Conservation (phyloP, 2,797 vertebrate genomes). For the Thunnus albacares region DNA sequence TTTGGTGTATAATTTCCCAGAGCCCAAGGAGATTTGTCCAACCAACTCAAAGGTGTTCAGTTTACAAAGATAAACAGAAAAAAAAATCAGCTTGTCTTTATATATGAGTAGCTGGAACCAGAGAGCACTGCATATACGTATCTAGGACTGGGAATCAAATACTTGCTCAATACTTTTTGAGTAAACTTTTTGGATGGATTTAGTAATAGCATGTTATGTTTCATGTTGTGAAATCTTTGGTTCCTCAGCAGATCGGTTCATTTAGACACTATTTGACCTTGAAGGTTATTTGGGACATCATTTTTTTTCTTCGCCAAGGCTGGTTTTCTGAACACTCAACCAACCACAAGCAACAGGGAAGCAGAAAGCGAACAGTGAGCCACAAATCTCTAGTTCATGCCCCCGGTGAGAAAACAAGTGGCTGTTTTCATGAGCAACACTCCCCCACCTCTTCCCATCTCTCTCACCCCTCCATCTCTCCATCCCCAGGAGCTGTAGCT, state of each 20-base stretch:
- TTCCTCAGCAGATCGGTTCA: constrained; percentile 1
- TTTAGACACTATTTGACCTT: background rate
- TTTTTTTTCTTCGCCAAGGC: background rate
- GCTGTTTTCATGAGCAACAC: constrained; percentile 67
- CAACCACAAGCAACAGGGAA: constrained; percentile 23
- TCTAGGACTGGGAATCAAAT: background rate
- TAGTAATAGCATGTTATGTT: background rate
- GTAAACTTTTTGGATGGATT: background rate
- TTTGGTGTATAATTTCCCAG: background rate
- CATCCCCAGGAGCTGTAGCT: constrained; percentile 65
- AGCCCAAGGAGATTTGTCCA: background rate
- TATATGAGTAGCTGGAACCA: too few species aligned
- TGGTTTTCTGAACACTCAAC: constrained; percentile 39
- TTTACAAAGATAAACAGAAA: background rate
- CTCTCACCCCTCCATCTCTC: constrained; percentile 44
- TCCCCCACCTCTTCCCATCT: constrained; percentile 45
- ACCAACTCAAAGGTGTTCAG: background rate
- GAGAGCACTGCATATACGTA: too few species aligned
- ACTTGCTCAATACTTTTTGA: too few species aligned
- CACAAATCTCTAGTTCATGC: constrained; percentile 65
- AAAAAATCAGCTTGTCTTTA: too few species aligned
- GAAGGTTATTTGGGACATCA: background rate
- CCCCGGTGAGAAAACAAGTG: constrained; percentile 73
- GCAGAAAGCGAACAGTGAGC: constrained; percentile 45
- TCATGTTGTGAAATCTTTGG: background rate